A percentile compares a stretch with the other conserved stretches of the same genome.
Conservation (phyloP, 2,113 vertebrate species). For the Aphelocoma coerulescens region DNA sequence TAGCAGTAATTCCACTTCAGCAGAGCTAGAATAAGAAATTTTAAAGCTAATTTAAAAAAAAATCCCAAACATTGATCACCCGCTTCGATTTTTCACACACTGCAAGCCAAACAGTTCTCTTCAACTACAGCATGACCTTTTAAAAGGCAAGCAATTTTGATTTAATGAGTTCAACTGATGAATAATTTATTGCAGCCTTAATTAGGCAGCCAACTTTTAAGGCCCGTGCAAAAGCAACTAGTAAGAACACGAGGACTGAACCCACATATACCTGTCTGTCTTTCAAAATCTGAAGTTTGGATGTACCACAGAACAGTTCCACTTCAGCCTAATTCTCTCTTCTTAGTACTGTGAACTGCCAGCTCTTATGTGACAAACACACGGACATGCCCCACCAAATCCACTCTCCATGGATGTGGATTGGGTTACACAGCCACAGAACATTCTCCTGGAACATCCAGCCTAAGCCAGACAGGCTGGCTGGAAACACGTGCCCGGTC, state of each 20-base stretch:
- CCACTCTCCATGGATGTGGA: background rate
- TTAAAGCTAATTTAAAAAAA: background rate
- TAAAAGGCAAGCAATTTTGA: background rate
- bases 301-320: background rate
- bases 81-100: background rate
- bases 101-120: background rate
- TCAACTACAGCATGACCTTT: background rate
- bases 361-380: background rate
- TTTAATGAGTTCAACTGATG: background rate
- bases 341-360: background rate
- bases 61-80: background rate
- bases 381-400: accelerated
- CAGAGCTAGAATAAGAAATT: background rate
- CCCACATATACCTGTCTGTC: background rate
- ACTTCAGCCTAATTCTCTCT: background rate
- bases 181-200: background rate
- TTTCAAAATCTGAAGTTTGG: background rate
- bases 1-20: background rate
- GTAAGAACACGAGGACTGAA: background rate
- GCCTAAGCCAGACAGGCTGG: background rate
- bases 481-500: background rate
- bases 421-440: background rate
- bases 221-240: background rate
- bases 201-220: background rate
- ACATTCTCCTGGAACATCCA: background rate